Evolutionary conservation across 2,888 invertebrate genomes (phyloP).

Genomic region (Polietes domitor): DNA sequence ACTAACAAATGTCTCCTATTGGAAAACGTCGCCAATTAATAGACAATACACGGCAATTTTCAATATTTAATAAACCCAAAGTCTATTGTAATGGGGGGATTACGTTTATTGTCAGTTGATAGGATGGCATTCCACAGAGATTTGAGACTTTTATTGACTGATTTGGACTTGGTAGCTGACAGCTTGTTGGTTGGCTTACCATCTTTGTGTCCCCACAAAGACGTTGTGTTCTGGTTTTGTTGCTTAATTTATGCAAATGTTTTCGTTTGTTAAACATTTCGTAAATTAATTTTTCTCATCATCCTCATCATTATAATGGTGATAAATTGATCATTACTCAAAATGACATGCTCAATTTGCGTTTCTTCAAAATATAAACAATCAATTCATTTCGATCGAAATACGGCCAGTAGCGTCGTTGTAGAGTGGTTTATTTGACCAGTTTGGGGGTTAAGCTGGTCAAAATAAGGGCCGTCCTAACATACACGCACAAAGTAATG

Average conservation of each 20-base stretch:
- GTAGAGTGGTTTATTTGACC: not conserved
- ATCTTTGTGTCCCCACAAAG: not conserved
- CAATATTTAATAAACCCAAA: not conserved
- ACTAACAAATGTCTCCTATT: not conserved
- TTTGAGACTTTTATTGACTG: not conserved
- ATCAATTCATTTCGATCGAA: not conserved
- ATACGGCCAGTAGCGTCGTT: not conserved
- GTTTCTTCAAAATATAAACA: not conserved
- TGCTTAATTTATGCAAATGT: not conserved
- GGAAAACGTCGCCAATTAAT: not conserved
- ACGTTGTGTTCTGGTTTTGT: not conserved
- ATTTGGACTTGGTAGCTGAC: too few relatives aligned
- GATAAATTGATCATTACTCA: conserved; percentile 5
- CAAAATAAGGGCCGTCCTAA: too few relatives aligned
- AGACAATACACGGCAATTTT: not conserved
- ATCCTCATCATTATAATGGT: not conserved
- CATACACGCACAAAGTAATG: too few relatives aligned
- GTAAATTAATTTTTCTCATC: not conserved
- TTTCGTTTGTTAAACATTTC: not conserved
- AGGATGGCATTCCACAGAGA: not conserved
- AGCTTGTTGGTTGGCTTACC: too few relatives aligned
- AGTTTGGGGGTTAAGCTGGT: too few relatives aligned
- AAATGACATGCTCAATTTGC: not conserved
- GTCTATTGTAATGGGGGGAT: not conserved
- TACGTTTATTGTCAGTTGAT: too few relatives aligned